Evolutionary conservation across 2,113 vertebrate genomes (phyloP), one percentile per base, ranked within the genome.

Genomic region (Hydrochoerus hydrochaeris): DNA sequence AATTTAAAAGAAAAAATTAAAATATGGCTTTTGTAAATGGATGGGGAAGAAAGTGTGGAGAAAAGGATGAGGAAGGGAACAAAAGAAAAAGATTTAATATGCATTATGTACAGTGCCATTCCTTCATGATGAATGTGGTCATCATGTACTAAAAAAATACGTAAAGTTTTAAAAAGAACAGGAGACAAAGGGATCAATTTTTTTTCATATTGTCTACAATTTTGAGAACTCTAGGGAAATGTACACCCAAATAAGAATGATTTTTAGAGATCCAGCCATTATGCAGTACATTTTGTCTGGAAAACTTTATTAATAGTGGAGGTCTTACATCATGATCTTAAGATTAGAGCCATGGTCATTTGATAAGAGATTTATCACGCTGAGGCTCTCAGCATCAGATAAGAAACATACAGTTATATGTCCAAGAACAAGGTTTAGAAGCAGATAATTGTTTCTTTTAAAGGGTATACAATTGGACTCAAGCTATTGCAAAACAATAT

Each of bases 201-300:
- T 84, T 83, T 46, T 9, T 35, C 5, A 63, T 4, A 2, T 32
- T n/a, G 4, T 85, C 30, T 69, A n/a, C 10, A 77, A 86, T 83
- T 63, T 60, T 94, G 71, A 92, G n/a, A 63, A n/a, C 14, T 92
- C 26, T 30, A 65, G 12, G 5, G 81, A 11, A 93, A 24, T 41
- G 10, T 17, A 32, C 46, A 67, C 30, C 65, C 30, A 62, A 58
- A 2, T 41, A 75, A 52, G 13, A 84, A 30, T 85, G 19, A 1
- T 52, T 20, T 69, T n/a, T 38, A 38, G 24, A 49, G 12, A 3
- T n/a, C 77, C 6, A 13, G n/a, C 32, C 1, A 52, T 65, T 58
- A 35, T 78, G 44, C 20, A n/a, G 9, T 44, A 85, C 2, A 14
- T 46, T 91, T 73, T 38, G 46, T 62, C 8, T 62, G 28, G 69